Base-by-base conservation (phyloP, 2,888 invertebrate genomes). In the Acanthosepion esculentum region DNA sequence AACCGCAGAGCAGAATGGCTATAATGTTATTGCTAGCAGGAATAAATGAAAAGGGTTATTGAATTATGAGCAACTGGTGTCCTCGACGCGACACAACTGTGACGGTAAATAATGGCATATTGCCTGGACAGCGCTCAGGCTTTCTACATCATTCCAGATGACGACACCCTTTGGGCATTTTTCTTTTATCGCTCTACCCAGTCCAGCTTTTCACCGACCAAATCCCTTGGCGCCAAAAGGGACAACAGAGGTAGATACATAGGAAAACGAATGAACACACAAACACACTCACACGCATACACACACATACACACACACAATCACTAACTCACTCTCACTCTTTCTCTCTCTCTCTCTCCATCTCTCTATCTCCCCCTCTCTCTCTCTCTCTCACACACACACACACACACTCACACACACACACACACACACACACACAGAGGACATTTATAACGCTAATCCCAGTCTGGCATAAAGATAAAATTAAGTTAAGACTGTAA, bases 31-130 rank as follows among this genome's bases (percentile, higher is more conserved):
- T n/a, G 78, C 78, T n/a, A n/a, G 78, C 78, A 78, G 78, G 78
- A 29, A n/a, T 78, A 78, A 78, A 78, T n/a, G n/a, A 78, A n/a
- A n/a, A 78, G n/a, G n/a, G n/a, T 78, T 78, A 78, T 78, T 78
- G n/a, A 78, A 18, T 78, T 78, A 33, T 78, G 78, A n/a, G n/a
- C n/a, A 78, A 78, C 78, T 78, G n/a, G 12, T 78, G 78, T n/a
- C 78, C 33, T n/a, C 12, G 78, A 78, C n/a, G 12, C 78, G 78
- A 78, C 12, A 78, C n/a, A n/a, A n/a, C n/a, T 33, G 78, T 5
- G 78, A 78, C 78, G 78, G 29, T 78, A 15, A n/a, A 78, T 78
- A 78, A 78, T 78, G n/a, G 33, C 33, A 10, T n/a, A 78, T 78
- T n/a, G 78, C 78, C 33, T 78, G n/a, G 78, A 12, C n/a, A 5